phyloP scores from a whole-genome alignment of 2,113 vertebrate species.

The Chauna torquata region DNA sequence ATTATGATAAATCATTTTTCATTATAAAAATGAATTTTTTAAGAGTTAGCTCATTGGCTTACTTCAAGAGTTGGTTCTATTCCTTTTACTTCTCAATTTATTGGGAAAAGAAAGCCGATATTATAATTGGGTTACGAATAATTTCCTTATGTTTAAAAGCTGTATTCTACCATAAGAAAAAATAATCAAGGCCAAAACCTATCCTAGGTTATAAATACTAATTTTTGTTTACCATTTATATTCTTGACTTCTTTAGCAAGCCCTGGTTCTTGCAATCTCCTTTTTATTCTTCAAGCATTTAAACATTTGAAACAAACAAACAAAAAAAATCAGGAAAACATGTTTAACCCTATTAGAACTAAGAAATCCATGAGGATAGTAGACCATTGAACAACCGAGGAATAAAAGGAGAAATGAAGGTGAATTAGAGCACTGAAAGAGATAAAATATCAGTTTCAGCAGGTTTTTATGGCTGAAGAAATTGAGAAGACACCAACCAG shows the following conservation, averaged over 20 bases:
- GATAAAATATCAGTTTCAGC: not conserved
- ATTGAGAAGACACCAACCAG: not conserved
- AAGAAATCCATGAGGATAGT: not conserved
- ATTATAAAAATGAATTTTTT: not conserved
- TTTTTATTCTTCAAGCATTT: not conserved
- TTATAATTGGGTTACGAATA: not conserved
- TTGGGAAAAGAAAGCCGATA: not conserved
- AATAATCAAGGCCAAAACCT: not conserved
- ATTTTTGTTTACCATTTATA: not conserved
- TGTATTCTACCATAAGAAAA: not conserved
- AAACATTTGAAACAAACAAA: not conserved
- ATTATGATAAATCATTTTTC: not conserved
- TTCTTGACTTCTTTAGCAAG: not conserved
- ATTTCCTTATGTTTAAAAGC: not conserved
- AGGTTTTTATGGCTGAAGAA: not conserved
- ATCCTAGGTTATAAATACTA: not conserved
- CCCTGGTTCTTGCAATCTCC: not conserved
- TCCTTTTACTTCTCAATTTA: not conserved
- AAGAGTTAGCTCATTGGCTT: not conserved
- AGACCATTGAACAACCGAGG: not conserved
- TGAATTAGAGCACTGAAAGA: not conserved
- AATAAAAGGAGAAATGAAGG: not conserved
- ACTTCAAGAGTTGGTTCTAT: not conserved
- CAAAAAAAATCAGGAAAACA: not conserved
- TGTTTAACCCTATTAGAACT: not conserved